Percentiles rank a stretch among this genome's conserved stretches.
These are phyloP conservation scores for Montipora cactus DNA, from an alignment of 64 coral and sea anemone species.

Conservation along the genomic window DNA sequence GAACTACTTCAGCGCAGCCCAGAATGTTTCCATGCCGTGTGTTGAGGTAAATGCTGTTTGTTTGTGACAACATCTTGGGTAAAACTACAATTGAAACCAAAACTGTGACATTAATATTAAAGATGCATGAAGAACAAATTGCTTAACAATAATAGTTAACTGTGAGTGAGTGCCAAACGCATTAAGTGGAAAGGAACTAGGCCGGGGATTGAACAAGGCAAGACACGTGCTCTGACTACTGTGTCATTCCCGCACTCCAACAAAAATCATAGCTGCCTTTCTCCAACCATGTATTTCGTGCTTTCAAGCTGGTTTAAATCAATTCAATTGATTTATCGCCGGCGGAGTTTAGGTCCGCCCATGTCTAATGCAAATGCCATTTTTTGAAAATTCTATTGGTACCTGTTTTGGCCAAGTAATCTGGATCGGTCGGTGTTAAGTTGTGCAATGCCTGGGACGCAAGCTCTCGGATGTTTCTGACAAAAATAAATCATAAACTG, in stretches of 20 bases:
- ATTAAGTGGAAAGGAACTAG: too few relatives aligned
- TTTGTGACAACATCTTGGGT: constrained; percentile 78
- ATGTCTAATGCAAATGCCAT: neutral
- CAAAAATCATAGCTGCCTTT: too few relatives aligned
- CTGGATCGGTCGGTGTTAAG: constrained; percentile 80
- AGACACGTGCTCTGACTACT: too few relatives aligned
- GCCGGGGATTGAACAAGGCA: too few relatives aligned
- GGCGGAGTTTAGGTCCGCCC: too few relatives aligned
- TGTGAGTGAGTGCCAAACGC: too few relatives aligned
- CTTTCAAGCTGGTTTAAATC: too few relatives aligned
- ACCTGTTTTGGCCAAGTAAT: constrained; percentile 89
- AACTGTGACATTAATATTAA: neutral
- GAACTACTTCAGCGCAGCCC: constrained; percentile 81
- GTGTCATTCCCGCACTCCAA: too few relatives aligned
- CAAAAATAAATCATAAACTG: neutral
- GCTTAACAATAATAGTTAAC: too few relatives aligned
- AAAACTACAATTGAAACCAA: constrained; percentile 66
- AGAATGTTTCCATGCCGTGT: constrained; percentile 90
- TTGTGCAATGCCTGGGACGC: constrained; percentile 86
- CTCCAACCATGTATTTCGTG: too few relatives aligned
- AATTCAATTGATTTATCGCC: too few relatives aligned
- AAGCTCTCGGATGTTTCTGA: constrained; percentile 86
- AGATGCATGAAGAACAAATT: neutral
- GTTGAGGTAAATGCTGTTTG: constrained; percentile 81
- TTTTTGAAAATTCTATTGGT: neutral